Evolutionary conservation across 2,797 vertebrate genomes (phyloP).

Genomic region (Paguma larvata): DNA sequence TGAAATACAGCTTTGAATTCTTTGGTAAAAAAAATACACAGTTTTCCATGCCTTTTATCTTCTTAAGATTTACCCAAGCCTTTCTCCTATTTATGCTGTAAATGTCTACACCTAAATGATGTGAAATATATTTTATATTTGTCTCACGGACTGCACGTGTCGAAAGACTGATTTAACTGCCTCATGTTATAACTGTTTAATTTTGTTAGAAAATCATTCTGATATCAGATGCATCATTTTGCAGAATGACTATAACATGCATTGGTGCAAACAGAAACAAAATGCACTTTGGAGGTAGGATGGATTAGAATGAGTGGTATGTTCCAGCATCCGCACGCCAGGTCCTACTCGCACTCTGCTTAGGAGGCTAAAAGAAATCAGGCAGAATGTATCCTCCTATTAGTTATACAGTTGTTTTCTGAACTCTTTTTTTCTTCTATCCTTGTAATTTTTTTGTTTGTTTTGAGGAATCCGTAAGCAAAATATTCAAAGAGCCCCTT

Average conservation of each 20-base stretch:
- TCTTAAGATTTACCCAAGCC: slow-evolving; percentile 2
- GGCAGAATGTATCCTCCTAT: background rate
- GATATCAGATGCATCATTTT: background rate
- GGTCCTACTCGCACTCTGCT: background rate
- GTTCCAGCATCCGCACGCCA: background rate
- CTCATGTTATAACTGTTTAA: background rate
- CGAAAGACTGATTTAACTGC: background rate
- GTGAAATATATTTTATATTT: background rate
- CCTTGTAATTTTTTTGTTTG: background rate
- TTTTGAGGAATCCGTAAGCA: slow-evolving; percentile 37
- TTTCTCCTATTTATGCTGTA: slow-evolving; percentile 6
- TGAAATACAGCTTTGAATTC: background rate
- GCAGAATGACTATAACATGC: background rate
- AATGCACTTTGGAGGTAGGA: background rate
- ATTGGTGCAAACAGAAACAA: background rate
- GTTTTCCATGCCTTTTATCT: background rate
- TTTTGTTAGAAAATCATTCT: background rate
- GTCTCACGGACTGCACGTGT: background rate
- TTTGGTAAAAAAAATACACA: background rate
- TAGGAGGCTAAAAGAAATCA: background rate
- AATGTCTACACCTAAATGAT: background rate
- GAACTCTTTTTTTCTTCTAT: background rate
- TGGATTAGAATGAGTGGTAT: background rate
- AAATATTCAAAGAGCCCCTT: background rate
- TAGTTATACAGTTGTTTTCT: background rate